Percentiles rank a stretch among this genome's conserved stretches.
Evolutionary conservation across 2,113 vertebrate genomes (phyloP).

Genomic region (Scomber scombrus): DNA sequence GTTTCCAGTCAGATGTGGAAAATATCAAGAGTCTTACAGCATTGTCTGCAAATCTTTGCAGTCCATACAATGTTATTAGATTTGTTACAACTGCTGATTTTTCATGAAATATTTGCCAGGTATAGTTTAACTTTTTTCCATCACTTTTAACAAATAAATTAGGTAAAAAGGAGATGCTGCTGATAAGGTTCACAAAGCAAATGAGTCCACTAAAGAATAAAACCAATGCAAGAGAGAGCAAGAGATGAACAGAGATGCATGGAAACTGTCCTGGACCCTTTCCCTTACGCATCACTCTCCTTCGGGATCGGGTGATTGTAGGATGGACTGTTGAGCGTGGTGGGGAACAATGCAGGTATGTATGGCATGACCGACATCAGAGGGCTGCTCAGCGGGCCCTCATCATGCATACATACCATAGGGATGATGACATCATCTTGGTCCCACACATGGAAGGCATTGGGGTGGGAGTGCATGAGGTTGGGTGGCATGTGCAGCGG

Average conservation of each 20-base stretch:
- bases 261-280: neutral
- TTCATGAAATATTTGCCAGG: neutral
- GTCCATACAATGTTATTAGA: neutral
- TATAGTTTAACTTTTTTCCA: neutral
- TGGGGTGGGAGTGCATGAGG: slow-evolving; percentile 78
- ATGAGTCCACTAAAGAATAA: neutral
- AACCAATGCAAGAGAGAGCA: neutral
- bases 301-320: slow-evolving; percentile 61
- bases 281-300: slow-evolving; percentile 68
- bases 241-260: neutral
- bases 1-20: neutral
- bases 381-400: slow-evolving; percentile 73
- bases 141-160: neutral
- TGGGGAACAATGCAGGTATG: slow-evolving; percentile 80
- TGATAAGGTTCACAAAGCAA: neutral
- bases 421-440: slow-evolving; percentile 83
- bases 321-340: slow-evolving; percentile 58
- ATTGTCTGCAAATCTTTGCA: neutral
- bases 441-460: slow-evolving; percentile 86
- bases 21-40: neutral
- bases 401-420: slow-evolving; percentile 25
- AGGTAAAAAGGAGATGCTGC: neutral
- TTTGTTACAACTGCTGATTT: neutral
- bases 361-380: slow-evolving; percentile 79
- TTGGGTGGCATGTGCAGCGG: slow-evolving; percentile 63